Conservation (phyloP, 2,113 vertebrate species). For the Sinocyclocheilus grahami region DNA sequence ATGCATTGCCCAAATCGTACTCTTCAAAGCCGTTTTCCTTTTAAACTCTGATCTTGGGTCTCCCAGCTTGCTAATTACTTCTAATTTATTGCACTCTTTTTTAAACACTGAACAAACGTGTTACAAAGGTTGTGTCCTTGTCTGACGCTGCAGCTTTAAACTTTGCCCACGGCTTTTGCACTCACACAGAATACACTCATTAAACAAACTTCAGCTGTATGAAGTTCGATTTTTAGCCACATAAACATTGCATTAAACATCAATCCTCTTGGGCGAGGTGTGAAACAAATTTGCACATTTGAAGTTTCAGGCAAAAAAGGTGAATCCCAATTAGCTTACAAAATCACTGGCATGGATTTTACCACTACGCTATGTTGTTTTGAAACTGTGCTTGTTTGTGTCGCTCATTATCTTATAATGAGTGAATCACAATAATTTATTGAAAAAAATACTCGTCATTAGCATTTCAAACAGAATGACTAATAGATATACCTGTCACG, state of each 20-base stretch:
- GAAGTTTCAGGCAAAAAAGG: slow-evolving; percentile 13
- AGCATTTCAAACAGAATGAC: slow-evolving; percentile 6
- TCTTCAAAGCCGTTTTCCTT: slow-evolving; percentile 1
- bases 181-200: neutral
- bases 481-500: slow-evolving; percentile 83
- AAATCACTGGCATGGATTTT: slow-evolving; percentile 7
- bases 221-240: slow-evolving; percentile 13
- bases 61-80: slow-evolving; percentile 7
- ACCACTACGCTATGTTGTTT: neutral
- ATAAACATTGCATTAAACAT: neutral
- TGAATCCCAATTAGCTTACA: slow-evolving; percentile 23
- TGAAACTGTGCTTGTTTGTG: slow-evolving; percentile 28
- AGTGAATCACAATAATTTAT: neutral
- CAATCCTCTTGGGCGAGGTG: neutral
- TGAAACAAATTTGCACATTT: neutral
- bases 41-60: slow-evolving; percentile 7
- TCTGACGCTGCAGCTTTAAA: neutral
- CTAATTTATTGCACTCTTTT: slow-evolving; percentile 21
- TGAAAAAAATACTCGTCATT: neutral
- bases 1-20: neutral
- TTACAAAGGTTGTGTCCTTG: neutral
- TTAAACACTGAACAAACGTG: neutral
- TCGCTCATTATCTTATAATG: slow-evolving; percentile 34
- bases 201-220: neutral
- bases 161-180: slow-evolving; percentile 29